These are phyloP conservation scores for Synaphobranchus kaupii DNA, from an alignment of 2,797 vertebrate genomes.

Conservation along the genomic window DNA sequence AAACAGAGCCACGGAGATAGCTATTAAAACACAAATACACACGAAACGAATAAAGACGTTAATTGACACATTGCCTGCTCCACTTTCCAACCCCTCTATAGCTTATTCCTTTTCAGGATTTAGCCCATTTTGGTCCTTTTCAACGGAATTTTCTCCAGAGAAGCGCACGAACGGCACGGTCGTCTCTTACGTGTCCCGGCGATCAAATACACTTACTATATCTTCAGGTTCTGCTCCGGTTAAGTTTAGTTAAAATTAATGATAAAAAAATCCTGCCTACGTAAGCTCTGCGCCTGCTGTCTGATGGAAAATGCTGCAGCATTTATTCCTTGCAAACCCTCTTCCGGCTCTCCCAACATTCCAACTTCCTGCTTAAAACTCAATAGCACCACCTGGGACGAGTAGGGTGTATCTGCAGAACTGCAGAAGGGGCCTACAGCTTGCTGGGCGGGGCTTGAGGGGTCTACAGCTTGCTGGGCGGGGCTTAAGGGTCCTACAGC, in stretches of 20 bases:
- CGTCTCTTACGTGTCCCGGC: neutral
- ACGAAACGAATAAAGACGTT: neutral
- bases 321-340: conserved; percentile 33
- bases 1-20: neutral
- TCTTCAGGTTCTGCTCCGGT: neutral
- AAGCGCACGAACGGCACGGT: neutral
- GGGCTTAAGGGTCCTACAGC: too few species aligned
- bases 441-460: too few species aligned
- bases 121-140: neutral
- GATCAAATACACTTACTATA: conserved; percentile 31
- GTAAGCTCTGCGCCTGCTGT: neutral
- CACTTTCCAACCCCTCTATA: conserved; percentile 33
- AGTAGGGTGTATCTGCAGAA: too few species aligned
- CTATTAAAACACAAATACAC: neutral
- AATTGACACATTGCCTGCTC: conserved; percentile 60
- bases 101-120: conserved; percentile 39
- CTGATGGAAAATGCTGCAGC: conserved; percentile 14
- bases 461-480: too few species aligned
- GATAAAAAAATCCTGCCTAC: neutral
- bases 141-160: neutral
- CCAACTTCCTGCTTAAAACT: conserved; percentile 64
- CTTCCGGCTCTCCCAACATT: conserved; percentile 60
- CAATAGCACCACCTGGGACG: conserved; percentile 36
- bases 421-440: too few species aligned
- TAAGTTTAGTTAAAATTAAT: neutral